Percentiles rank a stretch among this genome's conserved stretches.
phyloP scores from a whole-genome alignment of 2,888 invertebrate species.

The Dicranocentrus wangi region DNA sequence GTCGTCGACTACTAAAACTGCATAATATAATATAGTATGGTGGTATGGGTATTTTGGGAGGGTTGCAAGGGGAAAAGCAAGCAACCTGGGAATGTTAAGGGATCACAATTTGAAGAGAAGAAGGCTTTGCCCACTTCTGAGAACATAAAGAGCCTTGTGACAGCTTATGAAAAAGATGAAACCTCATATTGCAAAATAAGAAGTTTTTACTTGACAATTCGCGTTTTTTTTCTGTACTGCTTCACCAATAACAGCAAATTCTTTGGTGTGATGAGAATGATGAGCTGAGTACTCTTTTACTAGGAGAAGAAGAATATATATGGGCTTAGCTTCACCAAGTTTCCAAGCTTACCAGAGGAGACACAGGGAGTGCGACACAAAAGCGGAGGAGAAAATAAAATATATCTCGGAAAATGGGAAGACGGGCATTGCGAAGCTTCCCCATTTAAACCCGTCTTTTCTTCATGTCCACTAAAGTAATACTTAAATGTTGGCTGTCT shows the following conservation, averaged over 20 bases:
- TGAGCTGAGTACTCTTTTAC: neutral
- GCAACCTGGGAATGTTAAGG: neutral
- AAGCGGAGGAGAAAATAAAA: no score
- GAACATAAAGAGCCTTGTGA: neutral
- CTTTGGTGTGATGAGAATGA: neutral
- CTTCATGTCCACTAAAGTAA: no score
- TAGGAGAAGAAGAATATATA: neutral
- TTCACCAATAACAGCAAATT: neutral
- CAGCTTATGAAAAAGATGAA: slow-evolving; percentile 7
- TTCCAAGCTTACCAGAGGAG: no score
- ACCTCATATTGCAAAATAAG: slow-evolving; percentile 7
- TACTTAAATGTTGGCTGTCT: no score
- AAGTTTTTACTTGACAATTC: slow-evolving; percentile 4
- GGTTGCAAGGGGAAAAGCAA: no score
- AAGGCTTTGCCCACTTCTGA: neutral
- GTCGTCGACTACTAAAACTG: no score
- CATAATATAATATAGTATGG: neutral
- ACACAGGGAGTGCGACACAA: no score
- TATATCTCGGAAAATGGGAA: neutral
- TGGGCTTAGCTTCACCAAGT: neutral
- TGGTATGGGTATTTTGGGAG: neutral
- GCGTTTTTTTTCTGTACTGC: neutral
- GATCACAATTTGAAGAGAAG: slow-evolving; percentile 2
- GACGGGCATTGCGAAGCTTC: no score
- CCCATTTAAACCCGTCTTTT: no score